These are phyloP conservation scores for Catamblyrhynchus diadema DNA, from an alignment of 2,797 vertebrate species.

Conservation along the genomic window DNA sequence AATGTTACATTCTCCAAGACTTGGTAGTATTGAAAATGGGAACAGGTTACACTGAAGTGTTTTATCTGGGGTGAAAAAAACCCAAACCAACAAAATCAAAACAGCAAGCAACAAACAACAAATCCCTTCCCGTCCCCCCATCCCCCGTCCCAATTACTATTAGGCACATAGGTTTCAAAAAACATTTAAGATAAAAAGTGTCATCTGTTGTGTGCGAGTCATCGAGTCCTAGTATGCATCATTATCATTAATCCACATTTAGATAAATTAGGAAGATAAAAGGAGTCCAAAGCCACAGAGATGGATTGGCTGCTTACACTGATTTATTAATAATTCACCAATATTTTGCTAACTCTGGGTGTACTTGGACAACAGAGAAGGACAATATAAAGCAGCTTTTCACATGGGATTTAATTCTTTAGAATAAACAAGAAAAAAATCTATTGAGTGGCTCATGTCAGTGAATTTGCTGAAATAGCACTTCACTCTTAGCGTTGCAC, in stretches of 20 bases:
- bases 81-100: not conserved
- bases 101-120: not conserved
- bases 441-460: not conserved
- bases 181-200: not conserved
- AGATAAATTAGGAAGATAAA: not conserved
- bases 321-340: not conserved
- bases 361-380: not conserved
- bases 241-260: not conserved
- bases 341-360: not conserved
- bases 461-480: slow-evolving; percentile 27
- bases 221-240: not conserved
- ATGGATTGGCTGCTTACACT: not conserved
- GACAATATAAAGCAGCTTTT: not conserved
- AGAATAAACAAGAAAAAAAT: slow-evolving; percentile 18
- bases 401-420: not conserved
- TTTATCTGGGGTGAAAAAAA: not conserved
- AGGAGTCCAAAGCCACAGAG: not conserved
- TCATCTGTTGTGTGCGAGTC: rapidly evolving
- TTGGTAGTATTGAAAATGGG: not conserved
- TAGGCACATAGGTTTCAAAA: not conserved
- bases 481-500: slow-evolving; percentile 19
- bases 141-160: not conserved
- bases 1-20: not conserved
- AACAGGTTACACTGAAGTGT: not conserved
- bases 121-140: rapidly evolving